phyloP scores from a whole-genome alignment of 2,797 vertebrate genomes.

The Hippoglossus hippoglossus region DNA sequence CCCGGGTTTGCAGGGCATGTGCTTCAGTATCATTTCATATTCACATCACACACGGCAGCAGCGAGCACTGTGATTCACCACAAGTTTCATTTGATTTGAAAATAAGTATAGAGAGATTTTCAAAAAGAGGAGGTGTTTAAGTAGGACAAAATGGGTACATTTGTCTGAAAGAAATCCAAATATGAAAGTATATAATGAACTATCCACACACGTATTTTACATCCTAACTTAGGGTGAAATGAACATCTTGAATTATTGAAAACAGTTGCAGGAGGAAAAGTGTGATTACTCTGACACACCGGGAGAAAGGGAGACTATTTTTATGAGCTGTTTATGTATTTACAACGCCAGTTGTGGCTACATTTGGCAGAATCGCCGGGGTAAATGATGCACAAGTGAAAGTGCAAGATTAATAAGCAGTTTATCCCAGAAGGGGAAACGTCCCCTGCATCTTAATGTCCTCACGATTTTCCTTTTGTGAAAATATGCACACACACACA shows the following conservation, averaged over 20 bases:
- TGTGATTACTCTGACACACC: conserved; percentile 55
- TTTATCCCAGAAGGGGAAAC: conserved; percentile 56
- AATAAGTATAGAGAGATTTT: conserved; percentile 17
- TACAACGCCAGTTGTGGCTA: conserved; percentile 41
- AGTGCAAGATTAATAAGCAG: conserved; percentile 72
- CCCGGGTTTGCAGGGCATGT: conserved; percentile 36
- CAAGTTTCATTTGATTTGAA: conserved; percentile 44
- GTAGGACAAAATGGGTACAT: neutral
- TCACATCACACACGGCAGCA: conserved; percentile 48
- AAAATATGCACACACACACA: conserved; percentile 1
- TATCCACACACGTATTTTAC: conserved; percentile 23
- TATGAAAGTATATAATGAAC: conserved; percentile 25
- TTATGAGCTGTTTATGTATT: conserved; percentile 63
- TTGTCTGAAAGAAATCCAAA: conserved; percentile 30
- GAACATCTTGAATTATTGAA: conserved; percentile 58
- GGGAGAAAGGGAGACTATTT: conserved; percentile 53
- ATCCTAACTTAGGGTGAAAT: conserved; percentile 25
- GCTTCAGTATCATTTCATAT: conserved; percentile 53
- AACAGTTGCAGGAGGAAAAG: conserved; percentile 35
- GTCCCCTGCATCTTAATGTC: conserved; percentile 62
- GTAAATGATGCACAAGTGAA: conserved; percentile 72
- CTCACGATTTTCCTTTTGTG: conserved; percentile 15
- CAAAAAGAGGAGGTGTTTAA: conserved; percentile 9
- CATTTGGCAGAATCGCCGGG: conserved; percentile 57
- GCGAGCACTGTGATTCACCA: conserved; percentile 15